Percentiles rank a stretch among this genome's conserved stretches.
Evolutionary conservation across 2,113 vertebrate species (phyloP).

Genomic region (Triplophysa siluroides): DNA sequence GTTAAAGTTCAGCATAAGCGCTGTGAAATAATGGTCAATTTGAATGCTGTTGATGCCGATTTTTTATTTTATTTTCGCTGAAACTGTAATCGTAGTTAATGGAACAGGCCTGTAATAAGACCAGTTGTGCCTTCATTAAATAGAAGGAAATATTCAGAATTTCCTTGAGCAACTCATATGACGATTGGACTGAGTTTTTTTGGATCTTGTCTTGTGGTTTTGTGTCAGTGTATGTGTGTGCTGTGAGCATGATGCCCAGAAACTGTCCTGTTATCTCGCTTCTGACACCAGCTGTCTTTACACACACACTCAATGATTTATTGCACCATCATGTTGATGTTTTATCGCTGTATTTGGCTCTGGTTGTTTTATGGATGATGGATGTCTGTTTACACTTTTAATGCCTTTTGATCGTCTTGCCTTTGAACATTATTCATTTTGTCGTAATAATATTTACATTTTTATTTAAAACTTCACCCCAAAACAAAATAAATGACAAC

Average conservation of each 20-base stretch:
- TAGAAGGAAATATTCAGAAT: slow-evolving; percentile 1
- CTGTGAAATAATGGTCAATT: no score
- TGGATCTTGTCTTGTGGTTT: background rate
- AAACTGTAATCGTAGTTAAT: background rate
- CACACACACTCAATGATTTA: background rate
- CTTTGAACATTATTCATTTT: no score
- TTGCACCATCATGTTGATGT: background rate
- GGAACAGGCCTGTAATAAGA: background rate
- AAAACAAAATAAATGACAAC: no score
- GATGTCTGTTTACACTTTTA: no score
- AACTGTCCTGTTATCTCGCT: background rate
- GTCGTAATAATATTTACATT: no score
- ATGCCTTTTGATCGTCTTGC: no score
- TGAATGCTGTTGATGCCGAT: background rate
- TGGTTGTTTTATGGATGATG: background rate
- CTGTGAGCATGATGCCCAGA: slow-evolving; percentile 1
- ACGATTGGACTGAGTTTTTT: background rate
- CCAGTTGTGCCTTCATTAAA: background rate
- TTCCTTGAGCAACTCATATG: background rate
- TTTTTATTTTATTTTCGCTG: no score
- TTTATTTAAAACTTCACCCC: no score
- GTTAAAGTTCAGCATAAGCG: no score
- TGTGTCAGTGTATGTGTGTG: slow-evolving; percentile 6
- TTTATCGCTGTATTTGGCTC: background rate
- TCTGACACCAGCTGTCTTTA: background rate